These are phyloP conservation scores for Xiphophorus hellerii DNA, from an alignment of 2,113 vertebrate species.

Conservation along the genomic window DNA sequence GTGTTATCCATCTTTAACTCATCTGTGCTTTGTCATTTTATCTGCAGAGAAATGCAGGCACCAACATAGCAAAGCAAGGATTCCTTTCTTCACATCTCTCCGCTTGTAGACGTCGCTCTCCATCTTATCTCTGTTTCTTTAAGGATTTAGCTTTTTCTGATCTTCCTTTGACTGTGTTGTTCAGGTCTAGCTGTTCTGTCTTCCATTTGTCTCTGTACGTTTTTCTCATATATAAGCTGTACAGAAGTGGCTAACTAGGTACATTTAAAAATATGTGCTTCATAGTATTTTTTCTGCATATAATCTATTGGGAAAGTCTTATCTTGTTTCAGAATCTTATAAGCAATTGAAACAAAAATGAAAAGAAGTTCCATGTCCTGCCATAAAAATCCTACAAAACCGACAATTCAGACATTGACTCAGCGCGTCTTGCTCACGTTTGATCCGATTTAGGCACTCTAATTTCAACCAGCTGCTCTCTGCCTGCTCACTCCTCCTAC, in stretches of 20 bases:
- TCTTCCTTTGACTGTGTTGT: constrained; percentile 15
- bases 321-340: neutral
- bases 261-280: neutral
- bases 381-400: neutral
- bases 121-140: constrained; percentile 18
- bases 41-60: constrained; percentile 29
- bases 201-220: neutral
- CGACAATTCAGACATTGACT: no score
- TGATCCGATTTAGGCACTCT: no score
- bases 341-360: neutral
- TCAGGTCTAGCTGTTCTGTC: constrained; percentile 11
- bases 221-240: neutral
- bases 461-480: no score
- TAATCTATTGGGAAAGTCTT: neutral
- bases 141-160: constrained; percentile 15
- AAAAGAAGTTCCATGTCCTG: neutral
- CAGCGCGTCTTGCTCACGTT: no score
- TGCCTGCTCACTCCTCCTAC: no score
- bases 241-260: constrained; percentile 8
- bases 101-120: constrained; percentile 6
- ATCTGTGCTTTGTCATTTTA: constrained; percentile 37
- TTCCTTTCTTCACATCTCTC: constrained; percentile 23
- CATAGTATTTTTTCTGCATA: neutral
- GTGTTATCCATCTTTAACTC: constrained; percentile 51
- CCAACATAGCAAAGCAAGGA: constrained; percentile 6